Conservation (phyloP, 2,113 vertebrate species). For the Phodopus roborovskii region DNA sequence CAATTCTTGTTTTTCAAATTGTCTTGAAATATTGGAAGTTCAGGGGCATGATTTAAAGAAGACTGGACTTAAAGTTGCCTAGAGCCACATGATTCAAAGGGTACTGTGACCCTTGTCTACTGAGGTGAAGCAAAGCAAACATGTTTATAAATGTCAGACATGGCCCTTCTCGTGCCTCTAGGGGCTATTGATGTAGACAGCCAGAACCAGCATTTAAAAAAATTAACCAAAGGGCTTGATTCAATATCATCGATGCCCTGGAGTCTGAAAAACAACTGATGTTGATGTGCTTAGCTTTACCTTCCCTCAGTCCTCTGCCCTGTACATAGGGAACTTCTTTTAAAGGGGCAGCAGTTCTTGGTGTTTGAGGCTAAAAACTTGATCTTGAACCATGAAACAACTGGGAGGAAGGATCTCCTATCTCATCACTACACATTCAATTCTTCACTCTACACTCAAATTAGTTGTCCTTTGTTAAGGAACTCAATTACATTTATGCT, state of each 20-base stretch:
- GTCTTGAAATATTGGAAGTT: conserved; percentile 71
- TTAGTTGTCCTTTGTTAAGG: conserved; percentile 19
- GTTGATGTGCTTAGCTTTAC: conserved; percentile 44
- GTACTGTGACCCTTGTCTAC: conserved; percentile 43
- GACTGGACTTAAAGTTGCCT: conserved; percentile 65
- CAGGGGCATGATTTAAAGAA: conserved; percentile 69
- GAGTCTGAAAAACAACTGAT: conserved; percentile 60
- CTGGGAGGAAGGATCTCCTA: not conserved
- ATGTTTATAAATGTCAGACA: conserved; percentile 76
- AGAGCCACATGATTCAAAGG: conserved; percentile 67
- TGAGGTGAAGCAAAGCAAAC: conserved; percentile 70
- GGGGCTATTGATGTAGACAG: conserved; percentile 70
- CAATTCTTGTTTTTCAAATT: conserved; percentile 64
- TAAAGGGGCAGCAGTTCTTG: not conserved
- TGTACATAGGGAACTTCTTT: conserved; percentile 39
- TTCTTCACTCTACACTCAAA: not conserved
- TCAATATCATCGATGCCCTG: conserved; percentile 66
- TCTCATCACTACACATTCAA: not conserved
- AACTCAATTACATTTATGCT: not conserved
- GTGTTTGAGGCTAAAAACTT: not conserved
- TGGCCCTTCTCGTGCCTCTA: conserved; percentile 34
- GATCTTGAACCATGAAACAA: not conserved
- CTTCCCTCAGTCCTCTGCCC: not conserved
- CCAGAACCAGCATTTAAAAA: conserved; percentile 69
- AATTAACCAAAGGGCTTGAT: conserved; percentile 74